A percentile compares a stretch with the other conserved stretches of the same genome.
Evolutionary conservation across 2,113 vertebrate species (phyloP).

Genomic region (Riparia riparia): DNA sequence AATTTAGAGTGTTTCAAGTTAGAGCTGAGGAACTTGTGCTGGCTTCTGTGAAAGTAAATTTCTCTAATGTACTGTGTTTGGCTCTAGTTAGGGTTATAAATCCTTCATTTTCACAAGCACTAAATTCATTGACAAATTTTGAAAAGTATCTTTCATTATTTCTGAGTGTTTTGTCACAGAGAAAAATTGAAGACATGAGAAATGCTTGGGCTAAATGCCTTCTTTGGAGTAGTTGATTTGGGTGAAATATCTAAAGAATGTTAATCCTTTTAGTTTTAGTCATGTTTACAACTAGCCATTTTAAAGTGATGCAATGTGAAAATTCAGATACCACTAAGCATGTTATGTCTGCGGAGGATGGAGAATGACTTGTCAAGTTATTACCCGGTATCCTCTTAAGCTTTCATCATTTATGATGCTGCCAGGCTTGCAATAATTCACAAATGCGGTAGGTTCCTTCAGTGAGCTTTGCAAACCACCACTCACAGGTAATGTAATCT

Average conservation of each 20-base stretch:
- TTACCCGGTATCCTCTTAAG: neutral
- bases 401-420: neutral
- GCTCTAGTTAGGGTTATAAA: neutral
- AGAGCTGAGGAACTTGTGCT: neutral
- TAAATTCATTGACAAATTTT: neutral
- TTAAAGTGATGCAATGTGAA: slow-evolving; percentile 27
- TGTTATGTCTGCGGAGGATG: neutral
- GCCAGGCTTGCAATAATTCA: neutral
- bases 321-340: slow-evolving; percentile 3
- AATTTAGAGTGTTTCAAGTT: neutral
- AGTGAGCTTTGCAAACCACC: neutral
- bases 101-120: neutral
- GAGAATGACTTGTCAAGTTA: neutral
- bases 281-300: slow-evolving; percentile 21
- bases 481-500: slow-evolving; percentile 26
- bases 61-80: neutral
- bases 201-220: slow-evolving; percentile 7
- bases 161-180: neutral
- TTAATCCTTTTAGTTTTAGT: slow-evolving; percentile 64
- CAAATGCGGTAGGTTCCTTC: neutral
- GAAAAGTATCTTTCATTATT: neutral
- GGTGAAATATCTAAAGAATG: slow-evolving; percentile 53
- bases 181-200: slow-evolving; percentile 12
- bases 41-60: neutral
- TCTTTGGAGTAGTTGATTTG: slow-evolving; percentile 27